Evolutionary conservation across 2,797 vertebrate species (phyloP).

Genomic region (Rhyacichthys aspro): DNA sequence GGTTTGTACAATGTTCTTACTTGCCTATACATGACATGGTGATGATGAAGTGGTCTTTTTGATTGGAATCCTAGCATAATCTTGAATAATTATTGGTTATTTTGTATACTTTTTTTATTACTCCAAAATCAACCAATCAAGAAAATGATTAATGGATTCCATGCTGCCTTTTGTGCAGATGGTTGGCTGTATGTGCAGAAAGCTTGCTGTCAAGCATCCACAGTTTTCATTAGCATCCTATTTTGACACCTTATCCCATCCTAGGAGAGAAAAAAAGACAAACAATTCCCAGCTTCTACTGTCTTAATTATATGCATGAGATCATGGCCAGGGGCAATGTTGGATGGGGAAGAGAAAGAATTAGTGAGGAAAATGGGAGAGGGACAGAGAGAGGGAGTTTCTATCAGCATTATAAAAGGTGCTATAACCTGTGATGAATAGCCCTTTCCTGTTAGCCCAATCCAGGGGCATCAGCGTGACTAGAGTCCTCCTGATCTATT

Average conservation of each 20-base stretch:
- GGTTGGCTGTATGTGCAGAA: constrained; percentile 50
- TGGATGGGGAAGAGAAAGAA: constrained; percentile 41
- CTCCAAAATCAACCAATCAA: constrained; percentile 28
- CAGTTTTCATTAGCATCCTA: constrained; percentile 73
- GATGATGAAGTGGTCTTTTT: constrained; percentile 39
- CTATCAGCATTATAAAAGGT: constrained; percentile 70
- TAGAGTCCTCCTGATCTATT: constrained; percentile 73
- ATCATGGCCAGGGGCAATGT: constrained; percentile 62
- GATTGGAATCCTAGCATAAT: constrained; percentile 21
- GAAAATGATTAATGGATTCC: constrained; percentile 53
- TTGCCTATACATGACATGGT: constrained; percentile 29
- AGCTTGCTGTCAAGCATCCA: constrained; percentile 67
- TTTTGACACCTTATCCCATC: constrained; percentile 68
- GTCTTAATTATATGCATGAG: constrained; percentile 76
- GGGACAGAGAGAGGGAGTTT: constrained; percentile 39
- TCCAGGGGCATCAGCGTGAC: constrained; percentile 67
- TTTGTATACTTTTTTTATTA: not conserved
- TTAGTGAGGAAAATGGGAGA: constrained; percentile 34
- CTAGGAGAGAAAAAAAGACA: constrained; percentile 57
- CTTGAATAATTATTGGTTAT: constrained; percentile 23
- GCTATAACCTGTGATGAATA: constrained; percentile 71
- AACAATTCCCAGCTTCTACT: constrained; percentile 62
- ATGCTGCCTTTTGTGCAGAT: constrained; percentile 47
- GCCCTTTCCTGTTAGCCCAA: constrained; percentile 58
- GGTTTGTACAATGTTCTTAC: constrained; percentile 26